Conservation (phyloP, 2,888 invertebrate genomes). For the Euplagia quadripunctaria region DNA sequence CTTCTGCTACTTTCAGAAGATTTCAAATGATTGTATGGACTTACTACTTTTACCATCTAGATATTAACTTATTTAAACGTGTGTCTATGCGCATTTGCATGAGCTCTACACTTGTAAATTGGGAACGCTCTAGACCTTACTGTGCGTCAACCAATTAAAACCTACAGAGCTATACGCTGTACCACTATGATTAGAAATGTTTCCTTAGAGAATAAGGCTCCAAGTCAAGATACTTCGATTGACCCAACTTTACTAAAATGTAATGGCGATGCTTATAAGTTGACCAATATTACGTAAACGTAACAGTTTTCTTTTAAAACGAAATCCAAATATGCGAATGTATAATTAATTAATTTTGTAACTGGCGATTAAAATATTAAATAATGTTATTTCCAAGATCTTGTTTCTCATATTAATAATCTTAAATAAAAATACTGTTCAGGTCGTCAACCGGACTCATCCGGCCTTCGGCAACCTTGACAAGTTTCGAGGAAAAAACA, state of each 20-base stretch:
- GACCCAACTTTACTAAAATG: neutral
- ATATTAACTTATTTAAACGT: no score
- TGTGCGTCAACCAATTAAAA: neutral
- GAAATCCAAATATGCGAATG: constrained; percentile 20
- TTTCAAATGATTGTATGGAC: no score
- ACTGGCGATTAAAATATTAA: constrained; percentile 25
- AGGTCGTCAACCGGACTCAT: constrained; percentile 45
- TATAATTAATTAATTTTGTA: constrained; percentile 39
- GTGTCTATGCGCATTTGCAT: no score
- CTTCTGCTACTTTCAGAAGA: no score
- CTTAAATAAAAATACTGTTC: constrained; percentile 27
- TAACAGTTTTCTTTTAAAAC: constrained; percentile 22
- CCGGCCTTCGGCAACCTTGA: constrained; percentile 50
- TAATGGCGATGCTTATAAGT: neutral
- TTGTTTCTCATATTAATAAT: constrained; percentile 43
- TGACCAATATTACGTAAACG: neutral
- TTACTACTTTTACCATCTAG: no score
- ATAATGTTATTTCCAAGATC: constrained; percentile 35
- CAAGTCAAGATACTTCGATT: neutral
- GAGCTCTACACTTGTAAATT: no score
- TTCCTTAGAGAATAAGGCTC: neutral
- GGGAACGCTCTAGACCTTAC: no score
- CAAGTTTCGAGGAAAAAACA: constrained; percentile 27
- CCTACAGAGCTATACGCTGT: neutral
- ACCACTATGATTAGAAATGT: no score